These are phyloP conservation scores for Nasonia longicornis DNA, from an alignment of 1,140 invertebrate species.

Conservation along the genomic window DNA sequence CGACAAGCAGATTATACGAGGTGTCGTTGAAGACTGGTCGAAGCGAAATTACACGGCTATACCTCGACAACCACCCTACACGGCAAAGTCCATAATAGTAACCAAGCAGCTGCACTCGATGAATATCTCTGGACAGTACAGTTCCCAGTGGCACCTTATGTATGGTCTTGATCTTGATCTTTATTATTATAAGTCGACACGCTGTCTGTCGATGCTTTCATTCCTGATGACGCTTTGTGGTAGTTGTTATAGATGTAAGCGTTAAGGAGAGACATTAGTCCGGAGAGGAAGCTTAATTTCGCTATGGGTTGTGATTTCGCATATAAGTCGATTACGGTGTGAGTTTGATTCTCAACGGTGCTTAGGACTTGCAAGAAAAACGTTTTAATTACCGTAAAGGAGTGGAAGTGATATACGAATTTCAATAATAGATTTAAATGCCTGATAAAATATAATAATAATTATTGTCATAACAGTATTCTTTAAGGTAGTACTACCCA, in stretches of 20 bases:
- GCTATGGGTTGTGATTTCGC: too few species aligned
- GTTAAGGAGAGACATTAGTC: background rate
- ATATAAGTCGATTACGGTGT: too few species aligned
- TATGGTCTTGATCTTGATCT: slow-evolving; percentile 27
- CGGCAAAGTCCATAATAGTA: background rate
- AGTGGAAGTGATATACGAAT: too few species aligned
- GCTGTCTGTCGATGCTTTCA: background rate
- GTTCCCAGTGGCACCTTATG: background rate
- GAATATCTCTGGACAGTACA: slow-evolving; percentile 4
- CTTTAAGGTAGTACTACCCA: too few species aligned
- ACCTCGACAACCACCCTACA: background rate
- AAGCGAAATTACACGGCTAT: background rate
- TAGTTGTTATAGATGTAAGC: background rate
- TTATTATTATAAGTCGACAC: slow-evolving; percentile 19
- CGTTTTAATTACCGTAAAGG: too few species aligned
- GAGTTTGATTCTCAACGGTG: too few species aligned
- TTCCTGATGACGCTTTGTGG: background rate
- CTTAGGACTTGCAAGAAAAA: too few species aligned
- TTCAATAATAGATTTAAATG: too few species aligned
- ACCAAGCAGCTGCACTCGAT: background rate
- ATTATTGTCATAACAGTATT: too few species aligned
- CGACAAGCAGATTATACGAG: background rate
- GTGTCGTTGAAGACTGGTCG: background rate
- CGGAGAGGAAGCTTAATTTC: background rate
- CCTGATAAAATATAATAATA: too few species aligned